Evolutionary conservation across 1,140 invertebrate species (phyloP), one percentile per base, ranked within the genome.

Genomic region (Caerostris extrusa): DNA sequence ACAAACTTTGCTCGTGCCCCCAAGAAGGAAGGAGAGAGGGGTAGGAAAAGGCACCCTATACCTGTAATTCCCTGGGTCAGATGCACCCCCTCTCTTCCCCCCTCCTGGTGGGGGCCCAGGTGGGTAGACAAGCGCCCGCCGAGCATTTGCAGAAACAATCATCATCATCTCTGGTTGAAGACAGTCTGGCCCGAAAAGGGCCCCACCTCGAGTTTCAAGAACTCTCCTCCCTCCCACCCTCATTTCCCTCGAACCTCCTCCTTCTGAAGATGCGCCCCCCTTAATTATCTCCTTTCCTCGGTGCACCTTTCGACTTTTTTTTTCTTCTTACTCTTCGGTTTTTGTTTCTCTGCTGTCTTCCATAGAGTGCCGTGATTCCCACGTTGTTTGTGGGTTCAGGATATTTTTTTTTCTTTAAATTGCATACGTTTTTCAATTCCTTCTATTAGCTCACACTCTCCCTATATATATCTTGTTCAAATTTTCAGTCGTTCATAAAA

Each of bases 111-210:
- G 34, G 7, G 71, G 8, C 12, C 90, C 90, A 91, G 77, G 92
- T 56, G 55, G 92, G 56, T 67, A 61, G 53, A 91, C 61, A 93
- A 58, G 50, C 77, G 81, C 8, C 77, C 64, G 58, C 60, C 34
- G 82, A 34, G 91, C 82, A 93, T 93, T 93, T 93, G 53, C 55
- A 93, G 92, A 93, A 93, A 93, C 86, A 93, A 93, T 88, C 92
- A 93, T 93, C 92, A 87, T 93, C 91, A 58, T 87, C 67, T 53
- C 61, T 67, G 8, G n/a, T 10, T 8, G 86, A 67, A 64, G 86
- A 64, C 19, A 64, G 60, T 88, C 56, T 71, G 50, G 56, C 19
- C 10, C 6, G 50, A 53, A 12, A 3, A 19, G 14, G 64, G 53
- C 61, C 61, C 7, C 61, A 55, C 87, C 64, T n/a, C 64, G 57